These are phyloP conservation scores for Chionis minor DNA, from an alignment of 2,113 vertebrate genomes.

Conservation along the genomic window DNA sequence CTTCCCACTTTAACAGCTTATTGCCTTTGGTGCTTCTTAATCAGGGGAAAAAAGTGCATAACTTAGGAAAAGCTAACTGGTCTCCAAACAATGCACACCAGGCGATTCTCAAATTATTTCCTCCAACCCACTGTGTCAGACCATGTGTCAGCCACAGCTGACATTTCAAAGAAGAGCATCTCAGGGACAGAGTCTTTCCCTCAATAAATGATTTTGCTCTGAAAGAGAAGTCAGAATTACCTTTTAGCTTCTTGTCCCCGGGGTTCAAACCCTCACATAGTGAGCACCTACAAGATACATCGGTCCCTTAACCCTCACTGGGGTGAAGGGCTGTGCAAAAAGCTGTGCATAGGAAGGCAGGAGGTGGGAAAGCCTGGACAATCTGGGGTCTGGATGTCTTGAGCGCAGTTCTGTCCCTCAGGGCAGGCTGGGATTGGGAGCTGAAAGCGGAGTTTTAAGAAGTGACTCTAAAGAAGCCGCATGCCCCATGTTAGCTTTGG, in stretches of 20 bases:
- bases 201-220: background rate
- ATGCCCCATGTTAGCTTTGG: background rate
- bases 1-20: background rate
- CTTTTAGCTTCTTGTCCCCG: background rate
- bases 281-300: accelerated
- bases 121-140: background rate
- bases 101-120: background rate
- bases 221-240: background rate
- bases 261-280: background rate
- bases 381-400: background rate
- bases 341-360: background rate
- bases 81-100: background rate
- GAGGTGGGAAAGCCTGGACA: background rate
- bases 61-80: background rate
- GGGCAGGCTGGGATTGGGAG: background rate
- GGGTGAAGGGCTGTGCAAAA: background rate
- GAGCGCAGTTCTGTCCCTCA: background rate
- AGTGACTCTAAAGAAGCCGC: background rate
- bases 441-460: background rate
- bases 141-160: background rate
- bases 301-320: background rate
- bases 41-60: background rate
- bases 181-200: background rate
- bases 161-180: background rate
- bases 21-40: background rate